Evolutionary conservation across 2,888 invertebrate species (phyloP).

Genomic region (Chamaedrilus cognettii): DNA sequence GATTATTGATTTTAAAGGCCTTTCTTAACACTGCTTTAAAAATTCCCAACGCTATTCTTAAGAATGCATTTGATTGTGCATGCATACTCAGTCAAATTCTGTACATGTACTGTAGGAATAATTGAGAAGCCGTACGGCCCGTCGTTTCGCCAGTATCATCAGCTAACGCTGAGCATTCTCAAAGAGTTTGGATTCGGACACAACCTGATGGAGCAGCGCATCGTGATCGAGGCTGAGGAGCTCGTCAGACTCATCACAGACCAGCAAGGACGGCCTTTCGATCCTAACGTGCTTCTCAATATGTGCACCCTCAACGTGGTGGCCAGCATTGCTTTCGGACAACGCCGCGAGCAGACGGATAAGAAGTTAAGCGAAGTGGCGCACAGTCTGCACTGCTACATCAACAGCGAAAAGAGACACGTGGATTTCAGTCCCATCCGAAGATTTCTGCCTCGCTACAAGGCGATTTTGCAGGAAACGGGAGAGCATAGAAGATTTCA

Average conservation of each 20-base stretch:
- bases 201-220: constrained; percentile 14
- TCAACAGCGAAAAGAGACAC: not conserved
- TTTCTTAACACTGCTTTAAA: too few relatives aligned
- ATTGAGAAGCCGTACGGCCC: constrained; percentile 11
- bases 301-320: constrained; percentile 17
- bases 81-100: too few relatives aligned
- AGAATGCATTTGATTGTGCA: too few relatives aligned
- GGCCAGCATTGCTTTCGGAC: constrained; percentile 17
- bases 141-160: constrained; percentile 15
- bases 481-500: not conserved
- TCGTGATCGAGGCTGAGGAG: constrained; percentile 13
- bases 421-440: constrained; percentile 10
- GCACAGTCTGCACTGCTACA: not conserved
- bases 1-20: too few relatives aligned
- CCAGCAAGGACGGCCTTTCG: constrained; percentile 11
- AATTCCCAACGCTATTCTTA: too few relatives aligned
- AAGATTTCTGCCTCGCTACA: constrained; percentile 15
- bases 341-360: constrained; percentile 8
- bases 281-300: constrained; percentile 1
- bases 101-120: constrained; percentile 17
- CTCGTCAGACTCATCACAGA: constrained; percentile 2
- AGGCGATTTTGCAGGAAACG: not conserved
- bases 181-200: constrained; percentile 24
- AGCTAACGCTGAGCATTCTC: constrained; percentile 11
- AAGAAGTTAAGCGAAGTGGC: not conserved